Evolutionary conservation across 2,797 vertebrate species (phyloP).

Genomic region (Gallinago solitaria): DNA sequence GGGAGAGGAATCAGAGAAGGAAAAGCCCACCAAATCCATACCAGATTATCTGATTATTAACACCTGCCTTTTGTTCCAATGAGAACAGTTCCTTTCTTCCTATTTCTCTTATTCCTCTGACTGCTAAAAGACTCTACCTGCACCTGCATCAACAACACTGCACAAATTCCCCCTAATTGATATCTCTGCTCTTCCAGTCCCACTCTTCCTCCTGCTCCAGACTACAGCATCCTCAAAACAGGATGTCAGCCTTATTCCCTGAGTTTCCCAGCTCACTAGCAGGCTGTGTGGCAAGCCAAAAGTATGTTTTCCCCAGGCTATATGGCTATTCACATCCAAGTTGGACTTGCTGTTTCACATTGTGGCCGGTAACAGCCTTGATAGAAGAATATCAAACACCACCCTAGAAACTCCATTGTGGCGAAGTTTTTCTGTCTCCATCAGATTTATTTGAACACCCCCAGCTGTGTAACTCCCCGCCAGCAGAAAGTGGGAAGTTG

Average conservation of each 20-base stretch:
- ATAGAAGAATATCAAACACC: neutral
- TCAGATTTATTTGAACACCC: neutral
- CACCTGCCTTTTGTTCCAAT: neutral
- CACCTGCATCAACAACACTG: neutral
- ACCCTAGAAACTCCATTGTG: neutral
- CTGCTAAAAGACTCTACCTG: neutral
- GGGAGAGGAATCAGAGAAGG: neutral
- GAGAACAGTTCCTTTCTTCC: neutral
- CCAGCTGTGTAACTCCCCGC: neutral
- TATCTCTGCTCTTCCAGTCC: neutral
- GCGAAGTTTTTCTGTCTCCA: neutral
- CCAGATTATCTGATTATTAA: neutral
- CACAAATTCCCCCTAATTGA: neutral
- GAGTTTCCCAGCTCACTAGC: neutral
- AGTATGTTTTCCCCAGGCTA: neutral
- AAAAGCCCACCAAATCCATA: neutral
- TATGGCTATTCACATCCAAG: rapidly evolving
- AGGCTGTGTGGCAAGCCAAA: neutral
- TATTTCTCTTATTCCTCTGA: neutral
- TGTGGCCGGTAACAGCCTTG: neutral
- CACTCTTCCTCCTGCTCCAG: neutral
- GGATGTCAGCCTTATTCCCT: neutral
- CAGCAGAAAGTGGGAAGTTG: neutral
- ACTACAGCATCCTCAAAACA: neutral
- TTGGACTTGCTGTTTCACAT: neutral